A percentile compares a stretch with the other conserved stretches of the same genome.
Conservation (phyloP, 2,888 invertebrate genomes). For the Mellilla xanthometata region DNA sequence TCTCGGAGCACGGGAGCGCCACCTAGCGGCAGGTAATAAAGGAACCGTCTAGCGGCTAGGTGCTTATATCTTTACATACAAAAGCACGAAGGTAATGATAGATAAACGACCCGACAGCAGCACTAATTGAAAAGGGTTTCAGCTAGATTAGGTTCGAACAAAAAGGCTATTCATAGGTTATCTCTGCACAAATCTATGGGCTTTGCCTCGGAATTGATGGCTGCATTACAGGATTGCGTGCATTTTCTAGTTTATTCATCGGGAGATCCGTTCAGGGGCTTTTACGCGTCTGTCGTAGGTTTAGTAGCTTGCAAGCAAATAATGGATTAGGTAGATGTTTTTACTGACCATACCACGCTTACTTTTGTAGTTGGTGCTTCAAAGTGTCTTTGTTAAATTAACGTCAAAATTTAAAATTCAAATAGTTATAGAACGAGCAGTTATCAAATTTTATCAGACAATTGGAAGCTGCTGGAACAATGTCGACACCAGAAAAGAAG, state of each 20-base stretch:
- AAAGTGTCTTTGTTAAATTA: too few relatives aligned
- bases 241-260: conserved; percentile 19
- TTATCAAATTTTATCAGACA: too few relatives aligned
- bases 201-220: conserved; percentile 27
- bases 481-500: too few relatives aligned
- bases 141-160: conserved; percentile 33
- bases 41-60: background rate
- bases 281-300: background rate
- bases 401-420: too few relatives aligned
- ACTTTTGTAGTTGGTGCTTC: too few relatives aligned
- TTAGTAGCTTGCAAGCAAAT: background rate
- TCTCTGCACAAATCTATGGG: conserved; percentile 30
- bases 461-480: too few relatives aligned
- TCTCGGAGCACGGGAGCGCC: conserved; percentile 1
- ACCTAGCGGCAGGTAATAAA: background rate
- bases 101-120: conserved; percentile 28
- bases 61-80: conserved; percentile 1
- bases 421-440: too few relatives aligned
- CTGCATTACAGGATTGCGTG: conserved; percentile 30
- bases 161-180: conserved; percentile 32
- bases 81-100: conserved; percentile 18
- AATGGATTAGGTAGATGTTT: background rate
- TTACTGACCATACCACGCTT: too few relatives aligned
- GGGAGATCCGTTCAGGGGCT: too few relatives aligned
- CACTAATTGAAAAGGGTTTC: conserved; percentile 36